Conservation (phyloP, 2,888 invertebrate genomes). For the Venusia cambrica region DNA sequence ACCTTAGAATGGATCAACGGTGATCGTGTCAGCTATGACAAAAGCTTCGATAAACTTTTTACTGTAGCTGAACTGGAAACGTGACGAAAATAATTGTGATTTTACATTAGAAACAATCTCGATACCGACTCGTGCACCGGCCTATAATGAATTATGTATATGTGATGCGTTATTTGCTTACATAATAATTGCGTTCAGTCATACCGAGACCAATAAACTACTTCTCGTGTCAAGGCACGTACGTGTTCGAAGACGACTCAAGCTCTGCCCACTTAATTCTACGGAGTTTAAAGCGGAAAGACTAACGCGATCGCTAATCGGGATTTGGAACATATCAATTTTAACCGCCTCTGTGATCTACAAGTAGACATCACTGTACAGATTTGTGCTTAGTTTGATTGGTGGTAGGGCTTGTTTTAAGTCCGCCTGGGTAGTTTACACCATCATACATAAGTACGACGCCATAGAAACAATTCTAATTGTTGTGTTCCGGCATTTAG, state of each 20-base stretch:
- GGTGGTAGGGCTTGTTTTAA: no score
- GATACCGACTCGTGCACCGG: slow-evolving; percentile 54
- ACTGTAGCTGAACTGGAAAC: slow-evolving; percentile 27
- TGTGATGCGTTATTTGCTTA: slow-evolving; percentile 66
- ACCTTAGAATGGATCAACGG: no score
- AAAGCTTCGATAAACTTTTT: slow-evolving; percentile 31
- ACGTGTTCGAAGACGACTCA: slow-evolving; percentile 47
- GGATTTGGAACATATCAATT: no score
- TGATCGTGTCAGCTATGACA: slow-evolving; percentile 25
- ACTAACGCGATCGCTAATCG: no score
- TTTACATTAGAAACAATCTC: slow-evolving; percentile 37
- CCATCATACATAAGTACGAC: no score
- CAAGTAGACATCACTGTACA: no score
- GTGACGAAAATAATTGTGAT: slow-evolving; percentile 29
- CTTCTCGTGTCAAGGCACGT: slow-evolving; percentile 68
- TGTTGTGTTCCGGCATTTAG: no score
- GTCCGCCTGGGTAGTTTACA: no score
- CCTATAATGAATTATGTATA: slow-evolving; percentile 67
- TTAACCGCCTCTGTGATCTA: no score
- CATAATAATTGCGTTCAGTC: slow-evolving; percentile 57
- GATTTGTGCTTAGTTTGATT: no score
- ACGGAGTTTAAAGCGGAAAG: slow-evolving; percentile 52
- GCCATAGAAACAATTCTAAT: no score
- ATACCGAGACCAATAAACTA: slow-evolving; percentile 61
- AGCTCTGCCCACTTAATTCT: slow-evolving; percentile 59